Percentiles rank a stretch among this genome's conserved stretches.
phyloP scores from a whole-genome alignment of 1,140 invertebrate species.

The Adoxophyes honmai region DNA sequence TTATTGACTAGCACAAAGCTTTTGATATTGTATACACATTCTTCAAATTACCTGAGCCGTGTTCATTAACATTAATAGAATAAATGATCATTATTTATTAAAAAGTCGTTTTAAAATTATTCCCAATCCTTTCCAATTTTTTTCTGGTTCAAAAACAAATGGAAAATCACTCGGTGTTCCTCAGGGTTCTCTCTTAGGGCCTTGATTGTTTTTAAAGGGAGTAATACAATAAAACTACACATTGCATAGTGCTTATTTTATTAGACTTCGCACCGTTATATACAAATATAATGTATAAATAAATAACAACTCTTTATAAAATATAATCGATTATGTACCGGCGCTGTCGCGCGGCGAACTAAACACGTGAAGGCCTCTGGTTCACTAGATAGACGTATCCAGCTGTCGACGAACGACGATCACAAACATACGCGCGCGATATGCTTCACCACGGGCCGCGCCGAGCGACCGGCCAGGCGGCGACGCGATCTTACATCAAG shows the following conservation, averaged over 20 bases:
- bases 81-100: no score
- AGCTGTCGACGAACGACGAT: constrained; percentile 17
- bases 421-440: neutral
- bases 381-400: constrained; percentile 30
- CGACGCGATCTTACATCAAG: no score
- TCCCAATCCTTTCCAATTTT: no score
- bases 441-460: neutral
- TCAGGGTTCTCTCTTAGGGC: neutral
- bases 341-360: constrained; percentile 32
- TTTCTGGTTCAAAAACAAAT: no score
- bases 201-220: neutral
- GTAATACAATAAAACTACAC: constrained; percentile 39
- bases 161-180: neutral
- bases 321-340: constrained; percentile 62
- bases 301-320: constrained; percentile 75
- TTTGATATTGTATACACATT: no score
- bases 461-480: neutral
- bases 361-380: constrained; percentile 63
- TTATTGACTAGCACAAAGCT: no score
- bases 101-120: no score
- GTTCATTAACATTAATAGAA: no score
- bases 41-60: no score
- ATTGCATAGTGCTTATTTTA: constrained; percentile 63
- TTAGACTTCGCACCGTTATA: constrained; percentile 72
- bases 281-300: constrained; percentile 76